phyloP scores from a whole-genome alignment of 2,888 invertebrate genomes.

The Eupithecia inturbata region DNA sequence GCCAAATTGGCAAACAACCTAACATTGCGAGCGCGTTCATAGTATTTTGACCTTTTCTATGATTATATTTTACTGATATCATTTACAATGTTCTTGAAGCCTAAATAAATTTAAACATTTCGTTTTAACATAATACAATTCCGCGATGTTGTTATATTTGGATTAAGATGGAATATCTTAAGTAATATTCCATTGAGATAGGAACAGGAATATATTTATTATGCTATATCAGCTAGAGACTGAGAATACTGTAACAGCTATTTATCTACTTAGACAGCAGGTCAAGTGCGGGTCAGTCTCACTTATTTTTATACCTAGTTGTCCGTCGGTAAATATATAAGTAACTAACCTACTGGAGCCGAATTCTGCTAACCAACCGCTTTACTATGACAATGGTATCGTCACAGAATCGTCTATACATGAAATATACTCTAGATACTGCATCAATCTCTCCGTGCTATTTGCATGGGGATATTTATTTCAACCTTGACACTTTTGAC shows the following conservation, averaged over 20 bases:
- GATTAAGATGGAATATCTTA: neutral
- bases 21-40: constrained; percentile 47
- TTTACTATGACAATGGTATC: no score
- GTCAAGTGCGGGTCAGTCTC: neutral
- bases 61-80: constrained; percentile 31
- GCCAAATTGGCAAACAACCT: constrained; percentile 59
- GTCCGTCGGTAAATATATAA: neutral
- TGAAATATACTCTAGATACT: no score
- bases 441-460: no score
- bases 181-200: neutral
- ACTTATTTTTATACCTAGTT: neutral
- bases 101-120: constrained; percentile 1
- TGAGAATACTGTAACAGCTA: neutral
- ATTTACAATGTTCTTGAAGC: neutral
- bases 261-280: neutral
- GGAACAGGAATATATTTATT: neutral
- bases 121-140: neutral
- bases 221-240: neutral
- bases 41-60: constrained; percentile 59
- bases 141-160: neutral
- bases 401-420: no score
- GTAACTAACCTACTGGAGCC: neutral
- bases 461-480: no score
- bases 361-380: no score
- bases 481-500: no score